Conservation (phyloP, 2,888 invertebrate species). For the Margaritifera margaritifera region DNA sequence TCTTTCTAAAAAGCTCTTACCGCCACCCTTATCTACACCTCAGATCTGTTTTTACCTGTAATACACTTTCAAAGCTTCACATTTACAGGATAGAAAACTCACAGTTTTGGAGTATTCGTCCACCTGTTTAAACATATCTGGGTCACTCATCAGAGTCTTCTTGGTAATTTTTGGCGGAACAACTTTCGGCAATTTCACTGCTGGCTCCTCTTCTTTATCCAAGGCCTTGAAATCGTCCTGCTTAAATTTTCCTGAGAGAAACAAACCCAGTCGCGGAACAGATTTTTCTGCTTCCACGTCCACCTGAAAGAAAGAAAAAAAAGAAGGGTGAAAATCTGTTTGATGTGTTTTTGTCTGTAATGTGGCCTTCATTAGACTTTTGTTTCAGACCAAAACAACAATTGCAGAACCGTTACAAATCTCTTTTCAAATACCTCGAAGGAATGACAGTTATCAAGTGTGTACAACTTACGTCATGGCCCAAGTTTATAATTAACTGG, state of each 20-base stretch:
- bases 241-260: slow-evolving; percentile 29
- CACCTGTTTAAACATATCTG: slow-evolving; percentile 30
- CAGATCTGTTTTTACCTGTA: background rate
- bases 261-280: slow-evolving; percentile 24
- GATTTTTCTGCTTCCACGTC: slow-evolving; percentile 26
- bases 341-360: too few relatives aligned
- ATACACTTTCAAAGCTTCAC: background rate
- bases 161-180: slow-evolving; percentile 25
- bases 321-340: too few relatives aligned
- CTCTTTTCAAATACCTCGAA: too few relatives aligned
- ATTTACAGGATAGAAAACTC: slow-evolving; percentile 1
- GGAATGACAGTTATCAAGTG: too few relatives aligned
- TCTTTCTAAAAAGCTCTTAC: too few relatives aligned
- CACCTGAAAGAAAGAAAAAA: slow-evolving; percentile 13
- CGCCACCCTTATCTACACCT: too few relatives aligned
- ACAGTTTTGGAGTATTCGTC: slow-evolving; percentile 38
- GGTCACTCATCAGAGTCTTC: slow-evolving; percentile 22
- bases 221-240: slow-evolving; percentile 17
- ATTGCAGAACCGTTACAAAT: too few relatives aligned
- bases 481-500: too few relatives aligned
- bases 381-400: too few relatives aligned
- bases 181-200: slow-evolving; percentile 20
- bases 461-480: too few relatives aligned
- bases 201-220: slow-evolving; percentile 10
- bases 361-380: too few relatives aligned